Base-by-base conservation (phyloP, 2,888 invertebrate genomes). In the Pristionchus fissidentatus region DNA sequence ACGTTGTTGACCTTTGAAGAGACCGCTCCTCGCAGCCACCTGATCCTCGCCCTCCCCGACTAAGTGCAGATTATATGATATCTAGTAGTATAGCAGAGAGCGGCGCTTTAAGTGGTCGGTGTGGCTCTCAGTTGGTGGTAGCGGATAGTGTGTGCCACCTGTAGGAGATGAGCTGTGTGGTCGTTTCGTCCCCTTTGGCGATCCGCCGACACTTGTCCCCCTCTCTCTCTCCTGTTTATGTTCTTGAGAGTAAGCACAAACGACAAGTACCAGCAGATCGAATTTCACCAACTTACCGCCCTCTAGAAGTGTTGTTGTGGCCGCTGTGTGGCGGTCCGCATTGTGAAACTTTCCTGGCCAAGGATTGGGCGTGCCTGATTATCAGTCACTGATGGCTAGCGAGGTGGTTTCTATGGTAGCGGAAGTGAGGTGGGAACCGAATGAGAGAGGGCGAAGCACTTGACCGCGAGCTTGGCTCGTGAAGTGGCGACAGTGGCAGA, bases 11-110 rank as follows among this genome's bases (percentile, higher is more conserved):
- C 70, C 70, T 70, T 70, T 70, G 70, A 70, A 55, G 66, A 38
- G n/a, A 38, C 70, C 70, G 70, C 70, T 43, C 26, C 70, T 32
- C 22, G 55, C 15, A 38, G 41, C 70, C 41, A 41, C 41, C 70
- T 70, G 26, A 43, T 70, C 70, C 41, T 3, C 43, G 70, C n/a
- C n/a, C n/a, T n/a, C n/a, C n/a, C n/a, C n/a, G 38, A 70, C n/a
- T 70, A 70, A 70, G 70, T 70, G 70, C 70, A 70, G 70, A 70
- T 70, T 70, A 70, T 70, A 70, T 70, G 70, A 70, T 70, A 70
- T 41, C n/a, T n/a, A n/a, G n/a, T n/a, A n/a, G n/a, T n/a, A n/a
- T n/a, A n/a, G n/a, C n/a, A n/a, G n/a, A n/a, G 70, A n/a, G 35
- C 66, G 15, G 19, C 38, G 66, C 70, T 70, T 70, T 70, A 41